Evolutionary conservation across 2,797 vertebrate species (phyloP), one percentile per base, ranked within the genome.

Genomic region (Numenius phaeopus): DNA sequence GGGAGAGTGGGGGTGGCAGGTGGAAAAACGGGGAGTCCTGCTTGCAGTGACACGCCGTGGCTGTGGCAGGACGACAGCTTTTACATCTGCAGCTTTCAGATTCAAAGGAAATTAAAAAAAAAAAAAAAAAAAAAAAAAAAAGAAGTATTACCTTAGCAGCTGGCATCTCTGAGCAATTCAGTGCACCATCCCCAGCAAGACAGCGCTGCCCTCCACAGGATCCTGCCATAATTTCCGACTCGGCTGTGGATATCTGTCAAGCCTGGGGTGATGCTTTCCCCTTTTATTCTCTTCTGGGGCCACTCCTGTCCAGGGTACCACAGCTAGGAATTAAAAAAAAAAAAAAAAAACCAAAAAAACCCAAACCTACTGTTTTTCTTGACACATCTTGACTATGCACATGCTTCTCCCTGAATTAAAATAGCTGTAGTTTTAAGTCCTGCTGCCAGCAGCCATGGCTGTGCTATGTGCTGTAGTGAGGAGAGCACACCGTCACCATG

Each of bases 201-300:
- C 91, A 87, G 83, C 16, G 29, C 76, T 92, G 92, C 95, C 89
- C 91, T 94, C 95, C 94, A 95, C 85, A 91, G 89, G 91, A 88
- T 94, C n/a, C 75, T 86, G 40, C 83, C 44, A 40, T 80, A 76
- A 87, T 87, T 93, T 89, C 75, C 8, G 0, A n/a, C 61, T 91
- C 19, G 7, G 59, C 80, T 55, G 57, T 69, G 32, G 14, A 3
- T 87, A 78, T 85, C 54, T 80, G 61, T 71, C 37, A 62, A 85
- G 73, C 44, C 50, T 76, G 80, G 29, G 37, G 19, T 86, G 80
- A 79, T 62, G 73, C 16, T 75, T 79, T 84, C 47, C 29, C 54
- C 39, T 88, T 75, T 70, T 55, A 65, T 94, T 87, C 71, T 94
- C 86, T 95, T 93, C 83, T 92, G 65, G 62, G 69, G 65, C 13